Conservation (phyloP, 2,113 vertebrate genomes). For the Gracilinanus agilis region DNA sequence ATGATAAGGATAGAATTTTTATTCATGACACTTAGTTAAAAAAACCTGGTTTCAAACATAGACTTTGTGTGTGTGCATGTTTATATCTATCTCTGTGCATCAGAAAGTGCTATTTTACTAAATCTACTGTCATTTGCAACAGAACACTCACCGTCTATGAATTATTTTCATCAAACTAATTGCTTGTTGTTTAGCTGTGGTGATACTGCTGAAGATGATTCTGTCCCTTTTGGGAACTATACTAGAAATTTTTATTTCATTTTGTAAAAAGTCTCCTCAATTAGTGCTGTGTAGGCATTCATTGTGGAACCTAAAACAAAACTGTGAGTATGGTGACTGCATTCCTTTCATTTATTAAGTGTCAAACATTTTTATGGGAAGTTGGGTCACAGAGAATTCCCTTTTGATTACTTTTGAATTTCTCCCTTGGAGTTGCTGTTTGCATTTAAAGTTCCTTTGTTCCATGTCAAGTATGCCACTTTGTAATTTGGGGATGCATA, state of each 20-base stretch:
- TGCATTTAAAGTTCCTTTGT: neutral
- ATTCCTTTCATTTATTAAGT: neutral
- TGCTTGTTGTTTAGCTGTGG: neutral
- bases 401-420: constrained; percentile 3
- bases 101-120: neutral
- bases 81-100: neutral
- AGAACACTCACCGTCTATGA: neutral
- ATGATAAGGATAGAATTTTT: neutral
- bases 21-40: neutral
- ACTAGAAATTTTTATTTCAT: constrained; percentile 35
- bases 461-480: neutral
- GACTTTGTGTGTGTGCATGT: neutral
- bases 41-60: neutral
- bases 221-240: constrained; percentile 25
- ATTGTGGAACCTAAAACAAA: constrained; percentile 27
- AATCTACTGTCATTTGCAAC: neutral
- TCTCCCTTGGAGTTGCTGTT: neutral
- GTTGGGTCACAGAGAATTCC: neutral
- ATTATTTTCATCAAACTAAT: neutral
- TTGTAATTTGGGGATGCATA: neutral
- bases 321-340: neutral
- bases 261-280: neutral
- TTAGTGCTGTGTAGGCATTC: neutral
- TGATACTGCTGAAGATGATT: neutral
- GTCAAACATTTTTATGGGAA: constrained; percentile 2